These are phyloP conservation scores for Cotesia glomerata DNA, from an alignment of 1,140 invertebrate genomes.

Conservation along the genomic window DNA sequence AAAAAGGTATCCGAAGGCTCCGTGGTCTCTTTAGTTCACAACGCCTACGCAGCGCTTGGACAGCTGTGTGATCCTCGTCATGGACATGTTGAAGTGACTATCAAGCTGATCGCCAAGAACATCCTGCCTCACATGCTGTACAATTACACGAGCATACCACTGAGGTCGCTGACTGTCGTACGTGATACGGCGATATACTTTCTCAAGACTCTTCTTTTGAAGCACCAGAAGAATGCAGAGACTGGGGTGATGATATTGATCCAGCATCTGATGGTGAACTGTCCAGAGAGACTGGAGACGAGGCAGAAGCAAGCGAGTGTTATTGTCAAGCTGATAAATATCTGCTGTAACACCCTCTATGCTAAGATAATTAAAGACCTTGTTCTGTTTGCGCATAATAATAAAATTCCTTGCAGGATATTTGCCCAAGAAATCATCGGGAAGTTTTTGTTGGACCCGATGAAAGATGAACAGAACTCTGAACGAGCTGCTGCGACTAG, in stretches of 20 bases:
- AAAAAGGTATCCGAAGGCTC: constrained; percentile 34
- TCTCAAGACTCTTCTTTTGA: constrained; percentile 58
- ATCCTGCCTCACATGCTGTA: constrained; percentile 61
- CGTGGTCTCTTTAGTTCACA: constrained; percentile 55
- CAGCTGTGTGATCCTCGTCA: constrained; percentile 61
- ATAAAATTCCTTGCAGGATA: constrained; percentile 62
- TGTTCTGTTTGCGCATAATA: constrained; percentile 61
- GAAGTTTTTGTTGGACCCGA: constrained; percentile 55
- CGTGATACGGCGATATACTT: constrained; percentile 65
- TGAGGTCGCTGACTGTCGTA: constrained; percentile 54
- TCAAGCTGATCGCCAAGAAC: constrained; percentile 61
- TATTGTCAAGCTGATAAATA: constrained; percentile 61
- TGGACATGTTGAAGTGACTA: constrained; percentile 58
- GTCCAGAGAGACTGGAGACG: constrained; percentile 67
- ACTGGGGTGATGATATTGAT: constrained; percentile 61
- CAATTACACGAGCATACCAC: constrained; percentile 53
- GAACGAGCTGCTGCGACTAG: constrained; percentile 16
- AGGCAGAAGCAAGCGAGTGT: constrained; percentile 64
- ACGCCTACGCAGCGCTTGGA: constrained; percentile 60
- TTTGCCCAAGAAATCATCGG: constrained; percentile 68
- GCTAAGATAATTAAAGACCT: constrained; percentile 60
- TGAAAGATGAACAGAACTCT: constrained; percentile 24
- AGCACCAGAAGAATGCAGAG: constrained; percentile 52
- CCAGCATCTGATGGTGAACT: constrained; percentile 67
- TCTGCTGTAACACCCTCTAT: constrained; percentile 48